phyloP scores from a whole-genome alignment of 2,113 vertebrate genomes.

The Struthidea cinerea region DNA sequence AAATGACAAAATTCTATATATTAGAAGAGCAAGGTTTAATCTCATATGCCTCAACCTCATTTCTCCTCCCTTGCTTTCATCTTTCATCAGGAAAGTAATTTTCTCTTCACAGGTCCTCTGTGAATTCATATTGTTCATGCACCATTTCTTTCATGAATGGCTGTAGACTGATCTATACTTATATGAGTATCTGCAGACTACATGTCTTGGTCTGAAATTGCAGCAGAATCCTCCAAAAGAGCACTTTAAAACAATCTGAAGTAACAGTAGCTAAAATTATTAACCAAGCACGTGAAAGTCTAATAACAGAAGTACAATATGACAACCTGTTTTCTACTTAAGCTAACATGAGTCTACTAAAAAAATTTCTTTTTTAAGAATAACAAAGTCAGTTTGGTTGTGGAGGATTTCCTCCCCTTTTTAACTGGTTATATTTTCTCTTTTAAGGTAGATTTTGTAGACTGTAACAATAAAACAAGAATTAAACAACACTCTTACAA shows the following conservation, averaged over 20 bases:
- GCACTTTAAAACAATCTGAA: neutral
- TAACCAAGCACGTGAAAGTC: neutral
- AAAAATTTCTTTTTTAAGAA: neutral
- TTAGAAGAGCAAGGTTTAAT: neutral
- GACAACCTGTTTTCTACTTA: neutral
- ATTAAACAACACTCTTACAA: neutral
- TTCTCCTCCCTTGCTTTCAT: neutral
- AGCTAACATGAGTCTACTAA: neutral
- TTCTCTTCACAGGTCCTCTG: constrained; percentile 25
- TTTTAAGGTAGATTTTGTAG: neutral
- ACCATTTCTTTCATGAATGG: neutral
- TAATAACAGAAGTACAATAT: neutral
- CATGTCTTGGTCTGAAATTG: neutral
- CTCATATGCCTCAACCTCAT: neutral
- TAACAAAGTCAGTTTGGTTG: neutral
- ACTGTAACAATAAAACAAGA: neutral
- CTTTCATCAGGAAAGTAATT: constrained; percentile 10
- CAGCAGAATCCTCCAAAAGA: neutral
- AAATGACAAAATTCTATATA: neutral
- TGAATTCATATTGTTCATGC: constrained; percentile 32
- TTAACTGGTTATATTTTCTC: neutral
- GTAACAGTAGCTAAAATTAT: neutral
- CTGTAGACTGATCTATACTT: neutral
- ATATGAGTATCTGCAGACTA: neutral
- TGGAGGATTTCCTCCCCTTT: neutral